phyloP scores from a whole-genome alignment of 1,140 invertebrate genomes.

The Eupristina koningsbergeri region DNA sequence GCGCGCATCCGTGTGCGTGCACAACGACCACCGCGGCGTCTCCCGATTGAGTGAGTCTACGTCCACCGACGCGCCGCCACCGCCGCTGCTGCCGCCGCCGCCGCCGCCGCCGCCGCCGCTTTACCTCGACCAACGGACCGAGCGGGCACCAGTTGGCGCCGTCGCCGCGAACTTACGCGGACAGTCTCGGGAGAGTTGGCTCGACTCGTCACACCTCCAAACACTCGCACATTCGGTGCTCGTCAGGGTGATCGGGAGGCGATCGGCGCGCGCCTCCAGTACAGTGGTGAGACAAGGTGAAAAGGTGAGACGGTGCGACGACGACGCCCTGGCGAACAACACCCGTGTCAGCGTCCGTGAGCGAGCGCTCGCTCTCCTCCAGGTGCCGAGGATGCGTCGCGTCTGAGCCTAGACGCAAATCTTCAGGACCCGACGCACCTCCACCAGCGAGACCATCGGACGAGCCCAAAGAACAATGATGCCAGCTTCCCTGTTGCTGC shows the following conservation, averaged over 20 bases:
- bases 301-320: too few species aligned
- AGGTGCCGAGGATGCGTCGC: not conserved
- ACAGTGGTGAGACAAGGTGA: too few species aligned
- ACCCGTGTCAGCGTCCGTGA: not conserved
- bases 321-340: too few species aligned
- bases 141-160: not conserved
- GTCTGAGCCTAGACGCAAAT: not conserved
- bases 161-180: conserved; percentile 7
- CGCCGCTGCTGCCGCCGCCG: not conserved
- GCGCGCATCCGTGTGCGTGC: not conserved
- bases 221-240: not conserved
- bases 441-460: too few species aligned
- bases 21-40: not conserved
- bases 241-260: not conserved
- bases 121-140: not conserved
- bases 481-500: conserved; percentile 34
- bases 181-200: not conserved
- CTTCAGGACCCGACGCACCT: not conserved
- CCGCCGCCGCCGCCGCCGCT: not conserved
- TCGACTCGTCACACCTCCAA: not conserved
- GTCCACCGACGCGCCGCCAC: not conserved
- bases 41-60: not conserved
- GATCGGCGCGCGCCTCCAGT: not conserved
- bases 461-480: not conserved
- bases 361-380: not conserved